Percentiles rank a stretch among this genome's conserved stretches.
Evolutionary conservation across 2,888 invertebrate species (phyloP).

Genomic region (Spilarctia lutea): DNA sequence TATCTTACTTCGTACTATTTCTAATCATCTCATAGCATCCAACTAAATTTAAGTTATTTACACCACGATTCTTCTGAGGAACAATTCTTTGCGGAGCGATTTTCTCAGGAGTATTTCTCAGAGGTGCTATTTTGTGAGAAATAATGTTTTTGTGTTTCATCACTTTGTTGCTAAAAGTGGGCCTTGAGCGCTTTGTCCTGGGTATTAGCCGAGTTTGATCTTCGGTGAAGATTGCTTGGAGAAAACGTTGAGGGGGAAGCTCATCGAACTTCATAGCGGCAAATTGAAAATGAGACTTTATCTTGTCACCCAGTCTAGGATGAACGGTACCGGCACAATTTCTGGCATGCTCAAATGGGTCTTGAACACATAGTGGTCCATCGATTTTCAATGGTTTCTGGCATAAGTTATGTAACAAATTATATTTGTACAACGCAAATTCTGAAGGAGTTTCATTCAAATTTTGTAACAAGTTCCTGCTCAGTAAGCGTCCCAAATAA

Average conservation of each 20-base stretch:
- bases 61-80: neutral
- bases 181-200: conserved; percentile 14
- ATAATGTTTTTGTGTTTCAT: conserved; percentile 21
- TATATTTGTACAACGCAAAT: conserved; percentile 74
- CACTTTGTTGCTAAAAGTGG: conserved; percentile 32
- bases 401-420: conserved; percentile 49
- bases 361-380: conserved; percentile 85
- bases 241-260: conserved; percentile 40
- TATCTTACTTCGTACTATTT: neutral
- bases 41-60: neutral
- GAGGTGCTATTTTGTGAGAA: neutral
- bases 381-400: conserved; percentile 60
- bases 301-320: conserved; percentile 44
- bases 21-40: conserved; percentile 11
- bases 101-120: too few species aligned
- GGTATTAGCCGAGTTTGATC: conserved; percentile 13
- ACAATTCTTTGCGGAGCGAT: neutral
- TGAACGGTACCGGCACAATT: conserved; percentile 75
- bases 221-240: conserved; percentile 47
- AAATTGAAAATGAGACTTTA: conserved; percentile 49
- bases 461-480: conserved; percentile 66
- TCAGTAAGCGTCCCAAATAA: conserved; percentile 82
- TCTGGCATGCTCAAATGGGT: conserved; percentile 87
- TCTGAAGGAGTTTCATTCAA: conserved; percentile 51
- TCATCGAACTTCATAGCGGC: conserved; percentile 54